Evolutionary conservation across 2,797 vertebrate genomes (phyloP).

Genomic region (Iguana delicatissima): DNA sequence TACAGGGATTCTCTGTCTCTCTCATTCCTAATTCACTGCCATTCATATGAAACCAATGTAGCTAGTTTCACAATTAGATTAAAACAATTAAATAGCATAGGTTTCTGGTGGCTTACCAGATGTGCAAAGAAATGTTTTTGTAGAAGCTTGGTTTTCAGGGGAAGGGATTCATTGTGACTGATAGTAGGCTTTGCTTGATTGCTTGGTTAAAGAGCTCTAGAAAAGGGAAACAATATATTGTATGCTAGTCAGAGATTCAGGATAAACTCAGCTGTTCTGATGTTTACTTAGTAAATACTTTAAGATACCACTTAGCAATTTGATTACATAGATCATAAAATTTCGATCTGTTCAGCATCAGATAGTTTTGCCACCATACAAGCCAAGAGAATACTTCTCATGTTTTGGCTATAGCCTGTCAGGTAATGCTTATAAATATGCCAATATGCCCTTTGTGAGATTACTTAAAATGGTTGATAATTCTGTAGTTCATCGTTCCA

Average conservation of each 20-base stretch:
- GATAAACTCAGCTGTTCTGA: conserved; percentile 9
- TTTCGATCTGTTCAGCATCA: background rate
- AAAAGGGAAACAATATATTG: conserved; percentile 6
- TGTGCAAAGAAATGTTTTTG: background rate
- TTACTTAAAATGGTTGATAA: background rate
- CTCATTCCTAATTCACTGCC: background rate
- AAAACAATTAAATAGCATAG: background rate
- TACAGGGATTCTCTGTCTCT: background rate
- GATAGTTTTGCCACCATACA: background rate
- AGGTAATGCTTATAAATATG: background rate
- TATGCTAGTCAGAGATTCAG: conserved; percentile 5
- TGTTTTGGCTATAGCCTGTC: background rate
- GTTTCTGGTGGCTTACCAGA: background rate
- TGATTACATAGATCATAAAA: background rate
- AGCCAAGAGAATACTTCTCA: background rate
- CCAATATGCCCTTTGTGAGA: background rate
- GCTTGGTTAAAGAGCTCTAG: conserved; percentile 25
- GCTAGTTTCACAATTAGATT: background rate
- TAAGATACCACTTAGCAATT: background rate
- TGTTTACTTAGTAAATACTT: background rate
- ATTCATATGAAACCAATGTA: conserved; percentile 1
- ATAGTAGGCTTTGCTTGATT: conserved; percentile 25
- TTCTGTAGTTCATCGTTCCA: background rate
- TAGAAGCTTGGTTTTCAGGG: background rate
- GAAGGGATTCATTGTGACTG: conserved; percentile 14